Evolutionary conservation across 2,888 invertebrate genomes (phyloP).

Genomic region (Exephanes ischioxanthus): DNA sequence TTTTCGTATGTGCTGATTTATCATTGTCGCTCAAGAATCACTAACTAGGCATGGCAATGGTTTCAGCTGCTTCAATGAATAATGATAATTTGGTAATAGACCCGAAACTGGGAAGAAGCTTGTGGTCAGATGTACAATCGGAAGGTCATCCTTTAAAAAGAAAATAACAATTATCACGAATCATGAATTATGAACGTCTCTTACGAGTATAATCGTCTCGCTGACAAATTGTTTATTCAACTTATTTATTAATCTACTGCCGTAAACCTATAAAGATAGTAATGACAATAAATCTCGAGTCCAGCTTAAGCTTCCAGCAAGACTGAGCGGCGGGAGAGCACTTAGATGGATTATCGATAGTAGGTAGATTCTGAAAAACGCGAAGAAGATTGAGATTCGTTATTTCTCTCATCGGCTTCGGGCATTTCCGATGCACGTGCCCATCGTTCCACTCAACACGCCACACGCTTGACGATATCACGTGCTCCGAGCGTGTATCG

Average conservation of each 20-base stretch:
- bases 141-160: no score
- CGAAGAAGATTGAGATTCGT: background rate
- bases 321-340: background rate
- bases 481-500: background rate
- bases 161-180: no score
- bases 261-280: background rate
- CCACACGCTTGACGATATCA: background rate
- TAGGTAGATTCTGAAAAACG: slow-evolving; percentile 4
- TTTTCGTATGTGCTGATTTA: background rate
- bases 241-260: background rate
- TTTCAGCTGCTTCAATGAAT: no score
- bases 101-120: no score
- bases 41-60: background rate
- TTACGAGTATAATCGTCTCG: no score
- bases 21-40: background rate
- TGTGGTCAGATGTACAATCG: no score
- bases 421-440: slow-evolving; percentile 7
- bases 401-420: background rate
- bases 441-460: slow-evolving; percentile 2
- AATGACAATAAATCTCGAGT: background rate
- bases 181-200: no score
- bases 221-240: background rate
- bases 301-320: background rate
- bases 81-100: no score
- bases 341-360: background rate